A percentile compares a stretch with the other conserved stretches of the same genome.
phyloP scores from a whole-genome alignment of 1,140 invertebrate genomes.

The Drosophila virilis region DNA sequence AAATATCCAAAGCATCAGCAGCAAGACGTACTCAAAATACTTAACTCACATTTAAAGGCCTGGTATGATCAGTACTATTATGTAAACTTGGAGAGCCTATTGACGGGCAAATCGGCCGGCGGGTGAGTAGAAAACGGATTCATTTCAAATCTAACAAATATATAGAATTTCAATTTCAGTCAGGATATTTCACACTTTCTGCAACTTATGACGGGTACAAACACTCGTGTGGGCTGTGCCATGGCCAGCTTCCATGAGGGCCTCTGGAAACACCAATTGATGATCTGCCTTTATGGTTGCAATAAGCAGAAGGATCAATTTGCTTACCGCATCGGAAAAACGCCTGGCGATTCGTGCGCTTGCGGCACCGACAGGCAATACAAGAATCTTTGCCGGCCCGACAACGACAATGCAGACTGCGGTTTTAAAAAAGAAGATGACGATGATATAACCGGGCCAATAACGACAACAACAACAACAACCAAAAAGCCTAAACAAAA shows the following conservation, averaged over 20 bases:
- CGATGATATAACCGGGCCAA: too few relatives aligned
- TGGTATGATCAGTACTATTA: conserved; percentile 30
- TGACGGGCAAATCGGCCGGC: neutral
- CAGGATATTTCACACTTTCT: conserved; percentile 24
- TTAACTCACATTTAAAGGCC: conserved; percentile 2
- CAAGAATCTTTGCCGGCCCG: conserved; percentile 14
- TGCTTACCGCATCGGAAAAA: neutral
- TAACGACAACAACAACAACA: too few relatives aligned
- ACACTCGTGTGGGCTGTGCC: conserved; percentile 33
- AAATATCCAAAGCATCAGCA: neutral
- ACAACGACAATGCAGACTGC: neutral
- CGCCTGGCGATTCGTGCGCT: neutral
- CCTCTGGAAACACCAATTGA: neutral
- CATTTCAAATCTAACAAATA: neutral
- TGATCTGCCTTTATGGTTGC: conserved; percentile 31
- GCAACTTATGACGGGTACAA: conserved; percentile 8
- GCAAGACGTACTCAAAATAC: neutral
- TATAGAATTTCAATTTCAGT: too few relatives aligned
- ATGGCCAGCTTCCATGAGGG: neutral
- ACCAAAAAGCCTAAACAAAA: too few relatives aligned
- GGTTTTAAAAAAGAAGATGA: neutral
- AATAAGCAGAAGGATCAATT: neutral
- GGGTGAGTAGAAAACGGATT: neutral
- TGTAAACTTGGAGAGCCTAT: neutral
- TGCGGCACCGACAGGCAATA: neutral